Evolutionary conservation across 2,113 vertebrate species (phyloP), one percentile per base, ranked within the genome.

Genomic region (Todiramphus saurophagus): DNA sequence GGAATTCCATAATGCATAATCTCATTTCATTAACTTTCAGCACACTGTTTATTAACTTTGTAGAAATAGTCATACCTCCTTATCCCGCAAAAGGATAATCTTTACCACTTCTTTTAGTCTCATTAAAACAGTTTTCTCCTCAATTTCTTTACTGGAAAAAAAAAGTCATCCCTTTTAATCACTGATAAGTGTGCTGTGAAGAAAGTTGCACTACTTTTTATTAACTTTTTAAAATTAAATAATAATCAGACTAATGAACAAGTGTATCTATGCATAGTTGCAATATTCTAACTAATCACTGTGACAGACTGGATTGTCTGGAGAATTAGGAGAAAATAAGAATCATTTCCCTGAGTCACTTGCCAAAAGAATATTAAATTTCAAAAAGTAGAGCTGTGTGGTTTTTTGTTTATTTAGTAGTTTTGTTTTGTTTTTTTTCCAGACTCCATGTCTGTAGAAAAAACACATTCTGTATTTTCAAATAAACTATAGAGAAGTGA

Each of bases 201-300:
- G 33, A 35, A 86, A 64, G 50, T 39, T 37, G 9, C 4, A 1
- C 77, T 92, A 39, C 43, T 48, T 87, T 77, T 90, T 87, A 66
- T 85, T 77, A 93, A 41, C 44, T 80, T 92, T 62, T 81, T 73
- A 82, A 79, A 96, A 62, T 37, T 2, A 83, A 88, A 53, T 93
- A 91, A 91, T 94, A 91, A 93, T 95, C 76, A 78, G 92, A 69
- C 58, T 37, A 91, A 80, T 84, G 83, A 90, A 76, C 41, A 93
- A 93, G 67, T 89, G 88, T 62, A 53, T 91, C 78, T 94, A 56
- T 88, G 78, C 74, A 89, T 82, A 96, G 88, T 50, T 94, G 69
- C 62, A 68, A 82, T 90, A 93, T 76, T 93, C 27, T 78, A 15
- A 66, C 50, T 93, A 64, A 92, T 92, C 88, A 90, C 90, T 96